A percentile compares a stretch with the other conserved stretches of the same genome.
These are phyloP conservation scores for Eupelmus urozonus DNA, from an alignment of 2,888 invertebrate genomes.

Conservation along the genomic window DNA sequence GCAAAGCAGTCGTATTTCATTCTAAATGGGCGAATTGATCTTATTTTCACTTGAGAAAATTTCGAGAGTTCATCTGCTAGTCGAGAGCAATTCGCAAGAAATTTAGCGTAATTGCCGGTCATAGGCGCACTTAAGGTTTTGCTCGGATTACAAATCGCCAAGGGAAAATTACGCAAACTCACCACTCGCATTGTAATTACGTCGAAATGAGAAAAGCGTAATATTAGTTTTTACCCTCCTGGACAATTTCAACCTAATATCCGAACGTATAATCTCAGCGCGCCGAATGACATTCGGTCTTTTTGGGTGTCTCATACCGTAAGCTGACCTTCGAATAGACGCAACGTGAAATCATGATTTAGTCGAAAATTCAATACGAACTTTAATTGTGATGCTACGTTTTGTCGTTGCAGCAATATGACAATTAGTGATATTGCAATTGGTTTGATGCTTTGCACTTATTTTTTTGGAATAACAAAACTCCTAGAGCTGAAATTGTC, in stretches of 20 bases:
- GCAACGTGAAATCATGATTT: neutral
- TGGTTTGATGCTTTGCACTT: too few species aligned
- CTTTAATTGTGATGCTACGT: too few species aligned
- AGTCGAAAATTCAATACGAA: neutral
- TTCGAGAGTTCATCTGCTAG: neutral
- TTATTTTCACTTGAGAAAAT: neutral
- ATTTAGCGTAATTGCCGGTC: conserved; percentile 34
- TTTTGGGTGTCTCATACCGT: conserved; percentile 8
- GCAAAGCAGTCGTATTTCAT: too few species aligned
- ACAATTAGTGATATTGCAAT: too few species aligned
- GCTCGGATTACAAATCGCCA: conserved; percentile 43
- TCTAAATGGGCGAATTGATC: neutral
- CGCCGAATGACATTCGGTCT: conserved; percentile 35
- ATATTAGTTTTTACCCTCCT: conserved; percentile 48
- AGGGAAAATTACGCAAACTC: conserved; percentile 44
- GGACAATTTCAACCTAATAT: conserved; percentile 52
- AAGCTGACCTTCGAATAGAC: neutral
- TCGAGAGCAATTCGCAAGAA: conserved; percentile 34
- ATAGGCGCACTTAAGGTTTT: conserved; percentile 37
- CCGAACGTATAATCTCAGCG: conserved; percentile 44
- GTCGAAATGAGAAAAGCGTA: conserved; percentile 55
- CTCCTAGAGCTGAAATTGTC: too few species aligned
- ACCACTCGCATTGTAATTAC: conserved; percentile 48
- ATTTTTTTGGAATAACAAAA: too few species aligned
- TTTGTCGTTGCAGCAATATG: too few species aligned